Conservation (phyloP, 2,888 invertebrate species). For the Drosophila mulleri region DNA sequence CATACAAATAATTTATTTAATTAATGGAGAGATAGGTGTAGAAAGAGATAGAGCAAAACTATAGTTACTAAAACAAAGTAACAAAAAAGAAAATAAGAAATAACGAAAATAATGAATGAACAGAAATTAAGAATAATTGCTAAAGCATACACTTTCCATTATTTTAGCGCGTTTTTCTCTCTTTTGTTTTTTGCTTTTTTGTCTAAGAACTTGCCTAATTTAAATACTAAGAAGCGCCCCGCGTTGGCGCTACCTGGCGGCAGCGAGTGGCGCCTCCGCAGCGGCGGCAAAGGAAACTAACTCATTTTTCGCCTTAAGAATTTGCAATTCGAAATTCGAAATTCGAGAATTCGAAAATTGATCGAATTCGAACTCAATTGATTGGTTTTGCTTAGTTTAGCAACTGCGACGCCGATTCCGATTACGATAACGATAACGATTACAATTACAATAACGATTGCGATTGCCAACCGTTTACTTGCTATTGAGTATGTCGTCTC, state of each 20-base stretch:
- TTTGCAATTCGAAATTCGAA: slow-evolving; percentile 35
- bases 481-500: slow-evolving; percentile 85
- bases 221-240: slow-evolving; percentile 58
- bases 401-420: slow-evolving; percentile 50
- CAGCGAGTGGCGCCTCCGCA: slow-evolving; percentile 11
- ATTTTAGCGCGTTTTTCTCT: slow-evolving; percentile 13
- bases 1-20: slow-evolving; percentile 56
- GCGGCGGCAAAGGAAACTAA: slow-evolving; percentile 62
- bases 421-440: slow-evolving; percentile 38
- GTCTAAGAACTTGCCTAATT: slow-evolving; percentile 65
- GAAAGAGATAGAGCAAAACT: slow-evolving; percentile 42
- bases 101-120: slow-evolving; percentile 21
- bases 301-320: slow-evolving; percentile 44
- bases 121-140: slow-evolving; percentile 44
- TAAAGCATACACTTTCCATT: slow-evolving; percentile 44
- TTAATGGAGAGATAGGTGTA: slow-evolving; percentile 38
- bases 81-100: slow-evolving; percentile 21
- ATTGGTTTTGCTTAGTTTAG: slow-evolving; percentile 37
- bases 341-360: slow-evolving; percentile 18
- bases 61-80: slow-evolving; percentile 1
- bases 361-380: slow-evolving; percentile 22
- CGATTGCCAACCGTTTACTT: slow-evolving; percentile 50
- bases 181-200: slow-evolving; percentile 13
- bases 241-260: slow-evolving; percentile 37
- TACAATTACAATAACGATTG: slow-evolving; percentile 2